Percentiles rank a stretch among this genome's conserved stretches.
Conservation (phyloP, 2,888 invertebrate species). For the Lasioglossum pauxillum region DNA sequence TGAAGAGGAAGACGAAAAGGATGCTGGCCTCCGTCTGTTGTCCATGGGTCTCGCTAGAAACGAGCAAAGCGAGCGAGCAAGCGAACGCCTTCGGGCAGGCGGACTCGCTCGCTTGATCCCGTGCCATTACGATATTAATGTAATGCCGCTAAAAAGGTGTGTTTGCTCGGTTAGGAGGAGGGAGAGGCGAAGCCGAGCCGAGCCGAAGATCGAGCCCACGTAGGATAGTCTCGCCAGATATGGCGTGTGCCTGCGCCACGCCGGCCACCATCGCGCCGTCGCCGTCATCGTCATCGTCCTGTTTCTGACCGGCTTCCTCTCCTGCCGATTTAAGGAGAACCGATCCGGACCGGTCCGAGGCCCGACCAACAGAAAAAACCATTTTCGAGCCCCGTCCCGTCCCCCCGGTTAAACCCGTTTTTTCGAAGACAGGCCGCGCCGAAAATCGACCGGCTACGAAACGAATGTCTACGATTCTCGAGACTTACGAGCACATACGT, state of each 20-base stretch:
- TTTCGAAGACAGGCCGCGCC: background rate
- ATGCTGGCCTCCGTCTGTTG: conserved; percentile 9
- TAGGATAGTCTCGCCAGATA: conserved; percentile 83
- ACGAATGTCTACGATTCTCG: background rate
- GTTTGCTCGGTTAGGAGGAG: conserved; percentile 78
- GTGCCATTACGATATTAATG: conserved; percentile 83
- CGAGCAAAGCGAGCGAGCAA: conserved; percentile 23
- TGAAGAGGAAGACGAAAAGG: conserved; percentile 1
- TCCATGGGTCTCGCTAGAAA: conserved; percentile 16
- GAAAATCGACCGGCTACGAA: conserved; percentile 2
- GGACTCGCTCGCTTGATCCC: conserved; percentile 64
- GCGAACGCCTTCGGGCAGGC: conserved; percentile 55
- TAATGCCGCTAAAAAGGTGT: conserved; percentile 83
- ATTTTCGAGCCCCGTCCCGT: conserved; percentile 1
- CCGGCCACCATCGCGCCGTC: conserved; percentile 62
- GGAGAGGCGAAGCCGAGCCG: conserved; percentile 71
- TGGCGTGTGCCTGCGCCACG: conserved; percentile 79
- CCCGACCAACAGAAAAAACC: background rate
- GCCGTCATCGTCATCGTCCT: conserved; percentile 62
- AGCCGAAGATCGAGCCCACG: conserved; percentile 80
- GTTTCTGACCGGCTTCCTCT: conserved; percentile 39
- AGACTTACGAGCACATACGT: background rate
- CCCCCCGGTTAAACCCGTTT: conserved; percentile 6
- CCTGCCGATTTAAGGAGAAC: conserved; percentile 35
- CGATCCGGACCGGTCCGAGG: conserved; percentile 32